Evolutionary conservation across 2,113 vertebrate genomes (phyloP).

Genomic region (Phalacrocorax aristotelis): DNA sequence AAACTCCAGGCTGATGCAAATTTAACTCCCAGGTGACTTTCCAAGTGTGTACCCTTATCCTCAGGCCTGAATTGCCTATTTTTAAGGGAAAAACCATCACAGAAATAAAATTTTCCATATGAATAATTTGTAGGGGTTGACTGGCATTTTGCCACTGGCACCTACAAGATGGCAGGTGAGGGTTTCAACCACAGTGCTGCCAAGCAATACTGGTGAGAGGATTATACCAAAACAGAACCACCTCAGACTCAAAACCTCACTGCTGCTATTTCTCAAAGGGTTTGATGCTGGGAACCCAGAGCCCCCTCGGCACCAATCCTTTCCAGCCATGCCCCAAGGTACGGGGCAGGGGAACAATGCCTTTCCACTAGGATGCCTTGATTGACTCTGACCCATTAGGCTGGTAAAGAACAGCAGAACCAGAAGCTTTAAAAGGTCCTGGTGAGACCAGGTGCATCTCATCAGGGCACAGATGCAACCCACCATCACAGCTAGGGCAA

Average conservation of each 20-base stretch:
- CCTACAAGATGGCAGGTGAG: neutral
- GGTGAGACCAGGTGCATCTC: neutral
- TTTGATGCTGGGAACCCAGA: neutral
- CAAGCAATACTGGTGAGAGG: neutral
- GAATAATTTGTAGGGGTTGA: neutral
- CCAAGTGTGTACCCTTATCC: neutral
- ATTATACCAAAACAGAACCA: neutral
- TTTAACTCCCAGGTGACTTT: neutral
- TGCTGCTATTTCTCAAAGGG: neutral
- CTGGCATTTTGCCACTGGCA: neutral
- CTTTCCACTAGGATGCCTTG: neutral
- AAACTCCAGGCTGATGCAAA: neutral
- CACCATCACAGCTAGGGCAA: neutral
- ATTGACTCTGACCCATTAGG: neutral
- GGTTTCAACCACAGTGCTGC: neutral
- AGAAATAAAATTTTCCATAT: neutral
- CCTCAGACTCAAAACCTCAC: neutral
- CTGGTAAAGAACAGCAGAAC: neutral
- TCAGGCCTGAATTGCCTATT: neutral
- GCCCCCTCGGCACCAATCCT: neutral
- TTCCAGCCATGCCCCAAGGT: neutral
- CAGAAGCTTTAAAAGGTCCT: neutral
- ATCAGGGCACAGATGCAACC: neutral
- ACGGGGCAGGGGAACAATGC: fast-evolving
- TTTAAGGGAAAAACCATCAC: neutral